These are phyloP conservation scores for Cataglyphis altisquamis DNA, from an alignment of 2,888 invertebrate genomes.

Conservation along the genomic window DNA sequence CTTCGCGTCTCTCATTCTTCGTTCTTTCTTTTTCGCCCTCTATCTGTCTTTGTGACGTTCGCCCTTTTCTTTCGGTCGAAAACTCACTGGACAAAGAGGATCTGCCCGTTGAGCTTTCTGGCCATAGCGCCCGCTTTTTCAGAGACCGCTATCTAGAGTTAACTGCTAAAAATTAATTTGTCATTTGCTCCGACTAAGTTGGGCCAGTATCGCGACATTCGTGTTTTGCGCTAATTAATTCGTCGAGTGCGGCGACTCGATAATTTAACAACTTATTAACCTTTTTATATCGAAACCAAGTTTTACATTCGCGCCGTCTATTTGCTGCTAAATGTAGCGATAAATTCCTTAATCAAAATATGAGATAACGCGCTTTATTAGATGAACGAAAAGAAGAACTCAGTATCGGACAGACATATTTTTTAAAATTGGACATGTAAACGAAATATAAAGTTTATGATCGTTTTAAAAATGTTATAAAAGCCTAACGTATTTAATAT, in stretches of 20 bases:
- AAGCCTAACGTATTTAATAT: slow-evolving; percentile 1
- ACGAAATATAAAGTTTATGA: neutral
- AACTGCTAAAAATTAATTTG: slow-evolving; percentile 54
- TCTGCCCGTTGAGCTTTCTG: slow-evolving; percentile 32
- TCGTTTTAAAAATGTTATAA: neutral
- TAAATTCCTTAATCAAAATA: slow-evolving; percentile 19
- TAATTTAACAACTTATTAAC: slow-evolving; percentile 55
- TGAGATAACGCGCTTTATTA: neutral
- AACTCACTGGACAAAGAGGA: slow-evolving; percentile 42
- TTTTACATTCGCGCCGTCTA: slow-evolving; percentile 6
- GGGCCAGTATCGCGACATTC: slow-evolving; percentile 11
- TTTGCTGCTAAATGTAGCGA: slow-evolving; percentile 9
- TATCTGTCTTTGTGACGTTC: slow-evolving; percentile 63
- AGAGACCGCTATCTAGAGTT: slow-evolving; percentile 29
- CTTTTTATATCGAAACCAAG: slow-evolving; percentile 21
- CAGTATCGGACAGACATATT: neutral
- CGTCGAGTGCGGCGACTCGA: slow-evolving; percentile 37
- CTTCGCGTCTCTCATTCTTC: slow-evolving; percentile 25
- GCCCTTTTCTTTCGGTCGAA: slow-evolving; percentile 45
- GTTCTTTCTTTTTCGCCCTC: slow-evolving; percentile 25
- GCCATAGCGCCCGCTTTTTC: slow-evolving; percentile 40
- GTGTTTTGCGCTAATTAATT: slow-evolving; percentile 53
- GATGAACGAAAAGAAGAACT: neutral
- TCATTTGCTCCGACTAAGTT: slow-evolving; percentile 40
- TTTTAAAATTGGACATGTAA: neutral